Evolutionary conservation across 1,140 invertebrate genomes (phyloP), one percentile per base, ranked within the genome.

Genomic region (Zaprionus nigranus): DNA sequence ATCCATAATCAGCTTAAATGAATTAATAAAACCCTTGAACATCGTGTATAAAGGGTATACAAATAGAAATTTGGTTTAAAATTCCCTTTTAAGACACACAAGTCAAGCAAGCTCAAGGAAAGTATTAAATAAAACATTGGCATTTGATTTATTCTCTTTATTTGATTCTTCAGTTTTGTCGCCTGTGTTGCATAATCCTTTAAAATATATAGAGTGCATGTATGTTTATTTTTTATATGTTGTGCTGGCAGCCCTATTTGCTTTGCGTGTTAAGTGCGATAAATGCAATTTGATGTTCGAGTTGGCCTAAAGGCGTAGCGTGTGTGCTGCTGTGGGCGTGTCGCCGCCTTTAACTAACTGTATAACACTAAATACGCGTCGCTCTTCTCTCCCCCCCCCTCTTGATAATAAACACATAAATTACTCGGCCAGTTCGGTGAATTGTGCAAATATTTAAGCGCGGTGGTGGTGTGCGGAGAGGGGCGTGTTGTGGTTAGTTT

Each of bases 351-450:
- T 60, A 76, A 57, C 65, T 59, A 78, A 78, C 63, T 68, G 53
- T 67, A 53, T 62, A 77, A 79, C 58, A 70, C 65, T 54, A 26
- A 79, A 75, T 65, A 20, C 74, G 74, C 62, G 46, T 61, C 22
- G 7, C 61, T 20, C 61, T 22, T 1, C n/a, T 9, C n/a, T 1
- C n/a, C n/a, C 7, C 5, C 2, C n/a, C 15, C 1, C 15, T 13
- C 2, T 75, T 59, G 78, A 84, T 85, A 87, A 87, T 88, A 78
- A 88, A 81, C 80, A 88, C 74, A 87, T 88, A 80, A 87, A 87
- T 87, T 81, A 80, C 72, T 71, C 60, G 40, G 68, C 36, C 65
- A 70, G 63, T 74, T 34, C 64, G 59, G 71, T 75, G 81, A 86
- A 63, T 67, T 86, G 56, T 66, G 62, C 28, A 77, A 78, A 81